phyloP scores from a whole-genome alignment of 2,888 invertebrate genomes.

The Leptinotarsa tumamoca region DNA sequence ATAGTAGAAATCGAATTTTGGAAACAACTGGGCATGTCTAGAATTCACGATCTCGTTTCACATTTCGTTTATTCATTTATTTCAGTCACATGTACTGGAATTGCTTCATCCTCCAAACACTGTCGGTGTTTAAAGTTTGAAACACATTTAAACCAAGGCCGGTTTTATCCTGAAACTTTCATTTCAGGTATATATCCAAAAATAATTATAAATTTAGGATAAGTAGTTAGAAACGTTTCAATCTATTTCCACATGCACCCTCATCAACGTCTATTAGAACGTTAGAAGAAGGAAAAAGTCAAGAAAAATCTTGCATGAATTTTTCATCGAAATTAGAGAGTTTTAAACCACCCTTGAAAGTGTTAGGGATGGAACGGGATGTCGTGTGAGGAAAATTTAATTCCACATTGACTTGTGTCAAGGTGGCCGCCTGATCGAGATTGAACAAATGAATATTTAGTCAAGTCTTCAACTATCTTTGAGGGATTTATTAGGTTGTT shows the following conservation, averaged over 20 bases:
- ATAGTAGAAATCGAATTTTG: no score
- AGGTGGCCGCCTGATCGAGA: no score
- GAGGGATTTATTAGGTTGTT: no score
- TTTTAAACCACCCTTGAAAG: constrained; percentile 36
- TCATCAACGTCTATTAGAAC: constrained; percentile 54
- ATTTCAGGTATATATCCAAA: constrained; percentile 31
- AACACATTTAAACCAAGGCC: not conserved
- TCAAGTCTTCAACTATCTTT: no score
- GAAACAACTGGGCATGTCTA: no score
- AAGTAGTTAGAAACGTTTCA: constrained; percentile 39
- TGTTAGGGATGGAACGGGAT: not conserved
- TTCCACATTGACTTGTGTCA: not conserved
- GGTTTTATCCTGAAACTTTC: constrained; percentile 7
- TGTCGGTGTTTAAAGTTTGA: not conserved
- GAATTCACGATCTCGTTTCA: no score
- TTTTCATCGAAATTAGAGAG: constrained; percentile 43
- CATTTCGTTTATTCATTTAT: not conserved
- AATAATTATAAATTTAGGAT: constrained; percentile 42
- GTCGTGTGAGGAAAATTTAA: not conserved
- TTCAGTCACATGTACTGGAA: not conserved
- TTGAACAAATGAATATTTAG: no score
- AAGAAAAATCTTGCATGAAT: constrained; percentile 52
- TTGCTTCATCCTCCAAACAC: no score
- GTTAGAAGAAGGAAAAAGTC: constrained; percentile 49
- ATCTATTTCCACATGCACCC: constrained; percentile 48